Evolutionary conservation across 2,113 vertebrate species (phyloP).

Genomic region (Clarias batrachus): DNA sequence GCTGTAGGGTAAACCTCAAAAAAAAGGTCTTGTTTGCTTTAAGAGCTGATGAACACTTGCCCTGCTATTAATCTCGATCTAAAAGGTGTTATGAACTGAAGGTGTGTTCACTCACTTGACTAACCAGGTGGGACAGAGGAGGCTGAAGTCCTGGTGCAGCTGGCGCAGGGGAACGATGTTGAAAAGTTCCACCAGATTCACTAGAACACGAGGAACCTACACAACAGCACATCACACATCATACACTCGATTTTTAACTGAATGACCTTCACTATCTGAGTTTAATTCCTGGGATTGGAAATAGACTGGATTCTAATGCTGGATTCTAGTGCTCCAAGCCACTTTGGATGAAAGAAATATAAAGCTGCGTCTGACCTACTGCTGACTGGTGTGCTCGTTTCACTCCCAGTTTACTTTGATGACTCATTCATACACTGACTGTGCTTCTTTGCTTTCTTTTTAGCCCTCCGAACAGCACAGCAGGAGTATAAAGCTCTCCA

Average conservation of each 20-base stretch:
- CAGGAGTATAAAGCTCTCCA: not conserved
- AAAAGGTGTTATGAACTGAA: not conserved
- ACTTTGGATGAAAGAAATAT: not conserved
- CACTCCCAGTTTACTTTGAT: not conserved
- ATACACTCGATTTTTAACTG: not conserved
- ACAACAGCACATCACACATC: not conserved
- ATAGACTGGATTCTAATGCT: not conserved
- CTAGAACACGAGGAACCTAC: slow-evolving; percentile 86
- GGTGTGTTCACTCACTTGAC: slow-evolving; percentile 60
- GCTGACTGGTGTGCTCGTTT: not conserved
- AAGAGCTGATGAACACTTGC: not conserved
- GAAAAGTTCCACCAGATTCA: slow-evolving; percentile 83
- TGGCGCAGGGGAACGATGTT: slow-evolving; percentile 72
- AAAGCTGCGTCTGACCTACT: not conserved
- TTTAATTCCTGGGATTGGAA: not conserved
- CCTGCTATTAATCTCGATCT: not conserved
- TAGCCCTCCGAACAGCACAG: not conserved
- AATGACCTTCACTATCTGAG: not conserved
- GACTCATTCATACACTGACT: not conserved
- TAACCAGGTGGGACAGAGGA: slow-evolving; percentile 77
- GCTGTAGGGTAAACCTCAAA: not conserved
- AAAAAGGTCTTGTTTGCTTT: not conserved
- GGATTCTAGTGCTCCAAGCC: not conserved
- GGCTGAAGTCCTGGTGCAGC: slow-evolving; percentile 68
- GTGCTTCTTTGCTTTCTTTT: not conserved